phyloP scores from a whole-genome alignment of 1,140 invertebrate genomes.

The Megalopta genalis region DNA sequence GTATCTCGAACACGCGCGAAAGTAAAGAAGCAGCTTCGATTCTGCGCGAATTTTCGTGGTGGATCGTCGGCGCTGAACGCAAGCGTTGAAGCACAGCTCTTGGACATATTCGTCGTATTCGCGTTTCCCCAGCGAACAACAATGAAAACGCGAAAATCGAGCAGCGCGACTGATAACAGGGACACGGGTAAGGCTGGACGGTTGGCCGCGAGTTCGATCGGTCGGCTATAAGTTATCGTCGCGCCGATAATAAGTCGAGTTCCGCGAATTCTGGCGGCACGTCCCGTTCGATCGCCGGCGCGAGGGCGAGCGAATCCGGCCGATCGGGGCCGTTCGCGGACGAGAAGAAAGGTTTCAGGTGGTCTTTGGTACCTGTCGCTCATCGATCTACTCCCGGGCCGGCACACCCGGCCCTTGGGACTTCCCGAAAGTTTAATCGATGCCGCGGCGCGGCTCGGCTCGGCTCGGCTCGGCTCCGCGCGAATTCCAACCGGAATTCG shows the following conservation, averaged over 20 bases:
- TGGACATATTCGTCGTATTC: too few species aligned
- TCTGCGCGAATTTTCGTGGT: too few species aligned
- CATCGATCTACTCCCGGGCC: background rate
- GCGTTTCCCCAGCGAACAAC: too few species aligned
- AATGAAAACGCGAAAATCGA: too few species aligned
- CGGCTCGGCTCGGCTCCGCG: background rate
- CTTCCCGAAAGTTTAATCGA: conserved; percentile 36
- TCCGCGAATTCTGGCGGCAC: background rate
- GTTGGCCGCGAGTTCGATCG: background rate
- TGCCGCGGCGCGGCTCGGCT: background rate
- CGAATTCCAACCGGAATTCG: conserved; percentile 16
- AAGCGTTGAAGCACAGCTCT: too few species aligned
- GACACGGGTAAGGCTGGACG: background rate
- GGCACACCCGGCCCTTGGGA: background rate
- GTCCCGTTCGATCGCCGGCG: background rate
- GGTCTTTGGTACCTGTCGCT: conserved; percentile 33
- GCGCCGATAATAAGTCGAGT: conserved; percentile 8
- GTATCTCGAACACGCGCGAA: too few species aligned
- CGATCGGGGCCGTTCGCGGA: background rate
- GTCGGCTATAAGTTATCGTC: background rate
- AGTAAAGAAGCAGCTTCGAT: too few species aligned
- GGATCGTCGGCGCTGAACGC: background rate
- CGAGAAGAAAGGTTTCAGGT: conserved; percentile 4
- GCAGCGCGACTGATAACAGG: background rate
- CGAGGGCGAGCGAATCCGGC: too few species aligned